A percentile compares a stretch with the other conserved stretches of the same genome.
phyloP scores from a whole-genome alignment of 37 sponge, comb jelly and placozoan species.

The Bolinopsis microptera region DNA sequence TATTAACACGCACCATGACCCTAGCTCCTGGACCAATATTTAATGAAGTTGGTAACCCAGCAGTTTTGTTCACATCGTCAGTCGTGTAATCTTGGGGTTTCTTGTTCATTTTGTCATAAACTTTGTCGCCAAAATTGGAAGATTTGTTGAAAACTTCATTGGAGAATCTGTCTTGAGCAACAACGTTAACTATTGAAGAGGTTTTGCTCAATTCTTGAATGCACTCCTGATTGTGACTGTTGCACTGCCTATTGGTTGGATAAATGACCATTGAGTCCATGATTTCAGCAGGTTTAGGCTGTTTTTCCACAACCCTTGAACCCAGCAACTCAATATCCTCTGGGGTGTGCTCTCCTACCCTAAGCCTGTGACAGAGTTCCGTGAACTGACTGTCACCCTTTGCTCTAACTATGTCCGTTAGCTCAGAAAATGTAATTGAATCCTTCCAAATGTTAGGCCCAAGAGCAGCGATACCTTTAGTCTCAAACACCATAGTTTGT shows the following conservation, averaged over 20 bases:
- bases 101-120: background rate
- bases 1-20: conserved; percentile 1
- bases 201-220: background rate
- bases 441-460: background rate
- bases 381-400: background rate
- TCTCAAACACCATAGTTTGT: background rate
- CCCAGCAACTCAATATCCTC: background rate
- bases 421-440: background rate
- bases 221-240: background rate
- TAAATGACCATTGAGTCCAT: background rate
- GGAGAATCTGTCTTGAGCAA: background rate
- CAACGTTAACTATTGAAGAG: background rate
- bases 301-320: background rate
- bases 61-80: background rate
- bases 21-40: background rate
- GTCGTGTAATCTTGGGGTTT: background rate
- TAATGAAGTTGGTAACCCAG: background rate
- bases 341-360: background rate
- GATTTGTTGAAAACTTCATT: background rate
- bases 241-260: background rate
- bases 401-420: background rate
- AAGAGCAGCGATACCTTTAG: background rate
- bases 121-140: background rate
- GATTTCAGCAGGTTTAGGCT: background rate
- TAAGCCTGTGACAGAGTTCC: background rate